phyloP scores from a whole-genome alignment of 2,888 invertebrate genomes.

The Phania funesta region DNA sequence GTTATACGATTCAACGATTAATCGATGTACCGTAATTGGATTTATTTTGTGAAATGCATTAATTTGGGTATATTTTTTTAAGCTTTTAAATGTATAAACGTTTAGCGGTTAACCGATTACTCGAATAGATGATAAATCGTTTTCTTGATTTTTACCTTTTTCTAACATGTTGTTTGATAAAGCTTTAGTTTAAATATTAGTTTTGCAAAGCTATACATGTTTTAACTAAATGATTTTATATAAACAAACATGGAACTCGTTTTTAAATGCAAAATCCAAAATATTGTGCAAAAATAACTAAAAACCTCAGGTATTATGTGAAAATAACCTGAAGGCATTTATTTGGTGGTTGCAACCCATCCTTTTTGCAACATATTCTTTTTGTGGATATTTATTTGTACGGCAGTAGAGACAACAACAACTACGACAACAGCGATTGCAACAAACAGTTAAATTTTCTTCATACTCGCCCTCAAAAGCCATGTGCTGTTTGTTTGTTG shows the following conservation, averaged over 20 bases:
- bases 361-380: conserved; percentile 46
- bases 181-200: background rate
- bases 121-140: no score
- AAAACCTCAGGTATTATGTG: conserved; percentile 67
- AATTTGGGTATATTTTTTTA: no score
- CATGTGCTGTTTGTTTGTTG: conserved; percentile 19
- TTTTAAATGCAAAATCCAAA: conserved; percentile 19
- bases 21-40: background rate
- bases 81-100: no score
- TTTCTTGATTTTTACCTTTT: background rate
- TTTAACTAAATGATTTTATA: conserved; percentile 5
- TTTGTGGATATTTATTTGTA: conserved; percentile 31
- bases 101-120: background rate
- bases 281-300: conserved; percentile 34
- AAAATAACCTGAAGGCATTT: conserved; percentile 61
- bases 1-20: background rate
- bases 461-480: conserved; percentile 31
- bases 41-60: no score
- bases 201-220: background rate
- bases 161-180: no score
- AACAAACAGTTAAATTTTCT: conserved; percentile 60
- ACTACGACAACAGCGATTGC: background rate
- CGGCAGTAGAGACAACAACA: background rate
- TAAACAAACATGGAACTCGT: background rate
- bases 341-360: conserved; percentile 47